Base-by-base conservation (phyloP, 2,888 invertebrate species). In the Reticulitermes lucifugus region DNA sequence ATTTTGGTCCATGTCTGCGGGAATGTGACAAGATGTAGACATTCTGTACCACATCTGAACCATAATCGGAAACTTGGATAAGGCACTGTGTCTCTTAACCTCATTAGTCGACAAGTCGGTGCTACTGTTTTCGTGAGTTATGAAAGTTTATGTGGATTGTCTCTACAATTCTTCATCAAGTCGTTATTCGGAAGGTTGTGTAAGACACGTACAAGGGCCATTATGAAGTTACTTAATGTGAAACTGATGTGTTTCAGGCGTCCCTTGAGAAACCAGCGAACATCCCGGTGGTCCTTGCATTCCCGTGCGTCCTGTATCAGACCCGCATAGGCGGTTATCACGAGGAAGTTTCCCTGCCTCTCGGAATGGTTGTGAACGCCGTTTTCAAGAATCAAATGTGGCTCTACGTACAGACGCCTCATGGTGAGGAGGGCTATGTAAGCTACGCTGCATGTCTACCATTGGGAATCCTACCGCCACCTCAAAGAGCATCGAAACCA, bases 281-380 rank as follows among this genome's bases (percentile, higher is more conserved):
- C 90, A 96, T 97, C 87, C 96, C 97, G 2, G 96, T 97, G 55
- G 97, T 96, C 41, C 87, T 90, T 29, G 89, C 89, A 77, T 89
- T 89, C 5, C 88, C 89, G 3, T 90, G 89, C 46, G 88, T 89
- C 65, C 88, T 89, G 51, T 89, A 89, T 86, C 89, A 89, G 87
- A 89, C 89, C 77, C 87, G 89, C 25, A 86, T 87, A 6, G 89
- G 88, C 22, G 89, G 89, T 22, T 88, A 88, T 86, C 88, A 89
- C 85, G 88, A 88, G 83, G 88, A 89, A 70, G 85, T 88, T n/a
- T 85, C 88, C 6, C 86, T 89, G 35, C 96, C 96, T 0, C 91
- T 96, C 86, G 97, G 97, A 7, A 96, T 96, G 90, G 96, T 97
- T 6, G 96, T 97, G 21, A 97, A 97, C 90, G 96, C 96, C 0